Conservation (phyloP, 2,797 vertebrate species). For the Danio albolineatus region DNA sequence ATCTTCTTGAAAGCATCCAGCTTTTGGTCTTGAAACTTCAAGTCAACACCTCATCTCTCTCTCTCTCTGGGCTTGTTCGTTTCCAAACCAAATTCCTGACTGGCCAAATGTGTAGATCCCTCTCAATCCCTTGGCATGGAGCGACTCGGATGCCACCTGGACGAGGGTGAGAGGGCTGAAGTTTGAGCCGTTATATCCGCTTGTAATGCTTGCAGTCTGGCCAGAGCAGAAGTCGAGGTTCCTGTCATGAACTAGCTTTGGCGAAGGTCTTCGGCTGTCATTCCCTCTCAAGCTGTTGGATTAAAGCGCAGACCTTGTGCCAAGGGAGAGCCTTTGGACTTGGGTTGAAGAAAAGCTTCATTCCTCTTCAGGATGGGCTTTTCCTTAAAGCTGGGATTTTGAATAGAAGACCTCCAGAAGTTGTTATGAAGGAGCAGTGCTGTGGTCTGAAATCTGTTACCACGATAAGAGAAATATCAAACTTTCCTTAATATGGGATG, state of each 20-base stretch:
- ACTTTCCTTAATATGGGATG: neutral
- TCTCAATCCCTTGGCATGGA: slow-evolving; percentile 31
- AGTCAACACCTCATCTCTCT: neutral
- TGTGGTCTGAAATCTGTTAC: slow-evolving; percentile 22
- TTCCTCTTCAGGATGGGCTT: neutral
- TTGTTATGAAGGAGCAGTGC: neutral
- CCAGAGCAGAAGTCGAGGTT: slow-evolving; percentile 9
- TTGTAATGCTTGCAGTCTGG: slow-evolving; percentile 29
- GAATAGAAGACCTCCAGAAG: slow-evolving; percentile 28
- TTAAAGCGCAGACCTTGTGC: slow-evolving; percentile 37
- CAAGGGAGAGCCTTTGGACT: slow-evolving; percentile 4
- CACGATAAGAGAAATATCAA: slow-evolving; percentile 13
- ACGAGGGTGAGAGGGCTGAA: slow-evolving; percentile 16
- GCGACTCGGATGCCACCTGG: slow-evolving; percentile 19
- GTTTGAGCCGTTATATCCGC: slow-evolving; percentile 22
- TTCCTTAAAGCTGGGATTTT: slow-evolving; percentile 27
- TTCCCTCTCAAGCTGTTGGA: slow-evolving; percentile 33
- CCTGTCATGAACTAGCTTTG: slow-evolving; percentile 34
- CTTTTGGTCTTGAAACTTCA: slow-evolving; percentile 4
- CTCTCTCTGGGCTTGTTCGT: slow-evolving; percentile 28
- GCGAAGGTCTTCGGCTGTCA: slow-evolving; percentile 15
- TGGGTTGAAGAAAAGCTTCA: slow-evolving; percentile 10
- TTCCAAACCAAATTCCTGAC: slow-evolving; percentile 31
- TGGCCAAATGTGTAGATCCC: slow-evolving; percentile 27
- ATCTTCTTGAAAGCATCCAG: slow-evolving; percentile 18